Evolutionary conservation across 2,888 invertebrate genomes (phyloP), one percentile per base, ranked within the genome.

Genomic region (Ectemnius continuus): DNA sequence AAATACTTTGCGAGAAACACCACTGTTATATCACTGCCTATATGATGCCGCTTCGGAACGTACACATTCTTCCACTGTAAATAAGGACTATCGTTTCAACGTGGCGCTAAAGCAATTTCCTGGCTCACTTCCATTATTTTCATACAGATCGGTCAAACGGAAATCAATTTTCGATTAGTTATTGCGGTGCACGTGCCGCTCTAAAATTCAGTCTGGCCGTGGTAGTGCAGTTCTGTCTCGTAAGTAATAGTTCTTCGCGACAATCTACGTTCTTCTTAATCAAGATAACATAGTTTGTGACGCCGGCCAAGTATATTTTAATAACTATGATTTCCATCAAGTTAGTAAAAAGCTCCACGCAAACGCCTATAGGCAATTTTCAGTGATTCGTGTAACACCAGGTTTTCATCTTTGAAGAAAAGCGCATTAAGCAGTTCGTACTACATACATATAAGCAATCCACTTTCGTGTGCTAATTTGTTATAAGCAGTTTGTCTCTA

Each of bases 1-100:
- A 71, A 71, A 68, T 81, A 78, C 45, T 81, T 83, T 80, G 61
- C 77, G 52, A 59, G 59, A 73, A 70, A 80, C 73, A 78, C 84
- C 75, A 84, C 76, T 80, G 73, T 85, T 80, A 36, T 36, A 84
- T 84, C 87, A 88, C 88, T 88, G 88, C 87, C 87, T 86, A 76
- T 80, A 78, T 73, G 80, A 81, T 79, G 82, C 84, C 82, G 74
- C 75, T 78, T 82, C 62, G 61, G 57, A 75, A 56, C 66, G 56
- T 69, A 68, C 68, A 73, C 60, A 59, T 46, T 77, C 71, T 68
- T 75, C 70, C 61, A 61, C 61, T 72, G 48, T 68, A 70, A 52
- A 62, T 16, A 62, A 70, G 61, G 8, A 36, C 36, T 36, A 36
- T 36, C 36, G 36, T 36, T 36, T 63, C 73, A 52, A 47, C 23